phyloP scores from a whole-genome alignment of 2,888 invertebrate genomes.

The Ernsta delagoae region DNA sequence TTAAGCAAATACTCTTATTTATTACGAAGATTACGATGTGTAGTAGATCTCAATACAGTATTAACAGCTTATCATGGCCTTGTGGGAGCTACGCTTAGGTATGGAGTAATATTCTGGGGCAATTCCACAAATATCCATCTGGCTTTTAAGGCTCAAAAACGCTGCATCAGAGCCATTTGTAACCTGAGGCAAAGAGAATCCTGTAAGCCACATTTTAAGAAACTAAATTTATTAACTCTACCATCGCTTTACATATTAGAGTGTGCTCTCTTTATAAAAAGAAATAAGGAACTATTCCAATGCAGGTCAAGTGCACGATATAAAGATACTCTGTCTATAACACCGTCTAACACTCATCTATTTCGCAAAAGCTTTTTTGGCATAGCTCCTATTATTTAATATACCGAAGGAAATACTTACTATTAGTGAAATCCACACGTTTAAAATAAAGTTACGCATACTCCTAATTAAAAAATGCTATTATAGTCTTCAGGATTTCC shows the following conservation, averaged over 20 bases:
- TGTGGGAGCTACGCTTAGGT: neutral
- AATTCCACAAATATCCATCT: neutral
- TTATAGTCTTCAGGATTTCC: neutral
- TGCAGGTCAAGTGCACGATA: neutral
- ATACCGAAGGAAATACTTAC: neutral
- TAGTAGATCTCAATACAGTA: neutral
- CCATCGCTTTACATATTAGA: neutral
- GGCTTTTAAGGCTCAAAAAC: neutral
- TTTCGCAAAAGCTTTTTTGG: slow-evolving; percentile 1
- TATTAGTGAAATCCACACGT: neutral
- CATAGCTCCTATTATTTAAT: neutral
- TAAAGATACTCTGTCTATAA: neutral
- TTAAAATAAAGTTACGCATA: neutral
- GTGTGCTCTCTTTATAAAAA: neutral
- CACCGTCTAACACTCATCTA: neutral
- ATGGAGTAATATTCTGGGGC: neutral
- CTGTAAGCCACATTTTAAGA: neutral
- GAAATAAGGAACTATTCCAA: neutral
- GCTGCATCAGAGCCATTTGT: neutral
- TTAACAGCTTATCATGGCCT: neutral
- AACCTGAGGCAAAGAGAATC: neutral
- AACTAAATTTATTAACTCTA: neutral
- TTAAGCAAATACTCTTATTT: neutral
- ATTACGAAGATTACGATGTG: neutral
- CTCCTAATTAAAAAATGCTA: neutral